Evolutionary conservation across 2,113 vertebrate genomes (phyloP), one percentile per base, ranked within the genome.

Genomic region (Carassius carassius): DNA sequence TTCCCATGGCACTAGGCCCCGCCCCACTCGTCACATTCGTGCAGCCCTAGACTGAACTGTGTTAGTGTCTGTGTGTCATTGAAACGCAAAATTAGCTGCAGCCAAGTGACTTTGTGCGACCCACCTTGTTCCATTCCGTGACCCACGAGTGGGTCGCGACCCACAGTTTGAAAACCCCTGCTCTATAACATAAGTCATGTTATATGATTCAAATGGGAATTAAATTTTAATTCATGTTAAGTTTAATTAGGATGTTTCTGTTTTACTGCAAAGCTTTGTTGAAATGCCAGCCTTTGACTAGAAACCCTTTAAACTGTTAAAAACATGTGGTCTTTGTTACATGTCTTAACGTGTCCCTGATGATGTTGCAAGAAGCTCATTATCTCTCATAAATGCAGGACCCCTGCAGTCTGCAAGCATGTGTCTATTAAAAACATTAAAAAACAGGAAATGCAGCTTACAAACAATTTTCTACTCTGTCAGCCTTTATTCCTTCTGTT

Each of bases 371-470:
- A 54, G 11, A 25, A 76, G 74, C 49, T 35, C 5, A 32, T 77
- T 77, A 56, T 77, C 51, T 77, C 51, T 19, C 35, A 49, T 77
- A 35, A 77, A 77, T 77, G 2, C 25, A 35, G 25, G 5, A 21
- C 17, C 23, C 23, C 17, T 77, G 74, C 25, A 35, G 74, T 19
- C 49, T 77, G 17, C 16, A 35, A 19, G 4, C 17, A n/a, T 35
- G 9, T 29, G 16, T 76, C 51, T 11, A 58, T 60, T 37, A 41
- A 77, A 78, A 58, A 32, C 49, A 32, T 56, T 13, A 25, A 35
- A 78, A 37, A 21, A 60, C 17, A 62, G 56, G 75, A 77, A 77
- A 32, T 21, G 23, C 51, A 35, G 74, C 49, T 77, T 56, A 32
- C 47, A 29, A 75, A 47, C 23, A 32, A 0, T 21, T 29, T 77